Percentiles rank a stretch among this genome's conserved stretches.
Conservation (phyloP, 2,797 vertebrate species). For the Sardinella longiceps region DNA sequence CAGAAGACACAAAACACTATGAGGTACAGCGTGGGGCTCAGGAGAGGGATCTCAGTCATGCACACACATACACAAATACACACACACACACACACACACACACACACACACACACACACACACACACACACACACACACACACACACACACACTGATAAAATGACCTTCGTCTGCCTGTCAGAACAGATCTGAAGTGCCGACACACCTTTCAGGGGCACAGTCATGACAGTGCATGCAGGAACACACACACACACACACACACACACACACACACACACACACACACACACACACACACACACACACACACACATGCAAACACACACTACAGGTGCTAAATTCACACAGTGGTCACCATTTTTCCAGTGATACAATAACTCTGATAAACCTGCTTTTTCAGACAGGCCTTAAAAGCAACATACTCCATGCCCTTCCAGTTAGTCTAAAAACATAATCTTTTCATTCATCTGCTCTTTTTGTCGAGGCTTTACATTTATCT, state of each 20-base stretch:
- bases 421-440: neutral
- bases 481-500: too few species aligned
- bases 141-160: neutral
- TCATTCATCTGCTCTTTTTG: too few species aligned
- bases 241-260: neutral
- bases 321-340: neutral
- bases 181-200: neutral
- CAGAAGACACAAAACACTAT: conserved; percentile 52
- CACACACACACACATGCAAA: neutral
- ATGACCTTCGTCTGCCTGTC: conserved; percentile 24
- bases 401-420: neutral
- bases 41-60: conserved; percentile 36
- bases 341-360: conserved; percentile 5
- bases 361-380: neutral
- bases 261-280: neutral
- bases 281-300: neutral
- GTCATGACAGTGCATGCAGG: neutral
- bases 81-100: conserved; percentile 16
- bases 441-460: neutral
- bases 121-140: conserved; percentile 26
- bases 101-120: conserved; percentile 21
- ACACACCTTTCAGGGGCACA: conserved; percentile 4
- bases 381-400: neutral
- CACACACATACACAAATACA: conserved; percentile 30
- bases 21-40: conserved; percentile 46